Base-by-base conservation (phyloP, 2,888 invertebrate genomes). In the Penaeus monodon region DNA sequence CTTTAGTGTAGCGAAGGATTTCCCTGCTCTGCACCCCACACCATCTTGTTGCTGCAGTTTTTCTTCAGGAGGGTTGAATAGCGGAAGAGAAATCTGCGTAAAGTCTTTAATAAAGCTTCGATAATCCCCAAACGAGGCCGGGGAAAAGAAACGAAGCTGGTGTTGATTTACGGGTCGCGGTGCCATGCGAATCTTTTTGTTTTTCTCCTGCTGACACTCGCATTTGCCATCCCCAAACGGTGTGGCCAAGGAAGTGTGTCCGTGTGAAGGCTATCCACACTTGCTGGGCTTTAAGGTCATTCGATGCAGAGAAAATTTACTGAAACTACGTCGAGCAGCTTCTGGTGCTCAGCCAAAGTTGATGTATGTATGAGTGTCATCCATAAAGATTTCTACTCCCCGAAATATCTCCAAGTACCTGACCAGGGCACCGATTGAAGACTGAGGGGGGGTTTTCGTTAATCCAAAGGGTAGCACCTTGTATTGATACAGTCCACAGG, bases 401-500 rank as follows among this genome's bases (percentile, higher is more conserved):
- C 17, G 29, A 14, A 17, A 77, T 33, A n/a, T n/a, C 38, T 17
- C n/a, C 12, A 12, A 77, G 38, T 57, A 78, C 49, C n/a, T 24
- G 14, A 8, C 6, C 2, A 2, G 6, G 2, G 38, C 38, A 38
- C 6, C 78, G 29, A 4, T 57, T 27, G 63, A 78, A 78, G 8
- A 63, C 49, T 57, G 63, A 22, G 29, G 78, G 78, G 17, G 78
- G 7, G n/a, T n/a, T n/a, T n/a, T 65, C 8, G 10, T 57, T 27
- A 80, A 24, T 6, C 80, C 66, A 33, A 80, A 80, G 44, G 80
- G 80, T 8, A 80, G 66, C 20, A 80, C 80, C n/a, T 57, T 80
- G 33, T 65, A 14, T 24, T n/a, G n/a, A n/a, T 80, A 80, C 33
- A 80, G 80, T 22, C 80, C 78, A 33, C 27, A n/a, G 22, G 44